Conservation (phyloP, 2,797 vertebrate species). For the Myotis pilosus region DNA sequence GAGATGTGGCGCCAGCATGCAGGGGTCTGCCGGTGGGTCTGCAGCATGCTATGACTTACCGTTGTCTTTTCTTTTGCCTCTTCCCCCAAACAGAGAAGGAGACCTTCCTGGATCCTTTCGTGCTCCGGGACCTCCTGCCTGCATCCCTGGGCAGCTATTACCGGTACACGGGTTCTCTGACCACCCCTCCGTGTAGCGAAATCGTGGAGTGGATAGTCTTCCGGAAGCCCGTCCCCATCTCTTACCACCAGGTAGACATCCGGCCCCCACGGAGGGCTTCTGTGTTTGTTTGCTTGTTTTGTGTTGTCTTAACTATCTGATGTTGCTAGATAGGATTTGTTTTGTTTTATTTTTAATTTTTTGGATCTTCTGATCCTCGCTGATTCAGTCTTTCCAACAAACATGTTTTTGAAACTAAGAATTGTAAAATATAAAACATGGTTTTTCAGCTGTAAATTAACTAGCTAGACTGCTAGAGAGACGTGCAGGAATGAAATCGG, state of each 20-base stretch:
- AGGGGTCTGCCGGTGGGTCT: neutral
- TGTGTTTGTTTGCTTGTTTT: neutral
- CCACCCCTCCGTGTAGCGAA: slow-evolving; percentile 96
- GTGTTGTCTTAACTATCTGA: neutral
- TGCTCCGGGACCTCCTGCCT: slow-evolving; percentile 93
- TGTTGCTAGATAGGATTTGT: neutral
- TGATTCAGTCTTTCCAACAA: neutral
- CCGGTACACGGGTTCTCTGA: slow-evolving; percentile 95
- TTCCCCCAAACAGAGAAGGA: slow-evolving; percentile 91
- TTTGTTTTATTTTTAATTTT: neutral
- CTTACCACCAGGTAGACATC: slow-evolving; percentile 93
- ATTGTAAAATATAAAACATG: neutral
- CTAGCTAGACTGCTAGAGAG: neutral
- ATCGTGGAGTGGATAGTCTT: slow-evolving; percentile 98
- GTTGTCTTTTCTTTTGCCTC: slow-evolving; percentile 57
- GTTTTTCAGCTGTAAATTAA: neutral
- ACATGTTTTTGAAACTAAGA: neutral
- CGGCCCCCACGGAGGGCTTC: neutral
- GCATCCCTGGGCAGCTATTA: slow-evolving; percentile 93
- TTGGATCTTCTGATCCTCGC: neutral
- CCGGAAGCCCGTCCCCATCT: slow-evolving; percentile 92
- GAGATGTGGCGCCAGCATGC: neutral
- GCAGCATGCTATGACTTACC: rapidly evolving
- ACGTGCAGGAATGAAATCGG: neutral
- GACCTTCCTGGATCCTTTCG: slow-evolving; percentile 96